A percentile compares a stretch with the other conserved stretches of the same genome.
Evolutionary conservation across 2,113 vertebrate species (phyloP).

Genomic region (Ariopsis seemanni): DNA sequence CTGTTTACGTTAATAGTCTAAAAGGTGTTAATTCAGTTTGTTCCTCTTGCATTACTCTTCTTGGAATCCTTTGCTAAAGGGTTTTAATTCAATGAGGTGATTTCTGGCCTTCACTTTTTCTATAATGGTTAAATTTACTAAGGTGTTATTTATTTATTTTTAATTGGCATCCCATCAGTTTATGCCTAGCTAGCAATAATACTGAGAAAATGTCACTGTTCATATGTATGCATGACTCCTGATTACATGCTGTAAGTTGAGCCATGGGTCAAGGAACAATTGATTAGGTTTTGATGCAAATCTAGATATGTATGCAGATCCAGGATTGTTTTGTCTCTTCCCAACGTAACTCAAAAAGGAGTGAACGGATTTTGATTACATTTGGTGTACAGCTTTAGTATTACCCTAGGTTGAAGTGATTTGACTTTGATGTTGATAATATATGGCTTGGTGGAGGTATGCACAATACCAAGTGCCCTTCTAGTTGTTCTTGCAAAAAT

Average conservation of each 20-base stretch:
- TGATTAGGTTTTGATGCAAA: too few species aligned
- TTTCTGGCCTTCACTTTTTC: background rate
- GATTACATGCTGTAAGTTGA: background rate
- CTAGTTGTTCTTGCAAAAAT: background rate
- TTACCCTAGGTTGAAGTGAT: too few species aligned
- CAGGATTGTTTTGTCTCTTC: too few species aligned
- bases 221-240: background rate
- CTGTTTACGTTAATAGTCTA: background rate
- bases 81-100: background rate
- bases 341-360: too few species aligned
- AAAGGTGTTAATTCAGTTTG: background rate
- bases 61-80: background rate
- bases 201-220: background rate
- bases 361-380: too few species aligned
- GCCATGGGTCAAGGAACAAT: background rate
- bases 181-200: background rate
- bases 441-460: too few species aligned
- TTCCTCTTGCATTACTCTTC: background rate
- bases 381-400: too few species aligned
- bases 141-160: too few species aligned
- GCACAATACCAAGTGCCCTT: too few species aligned
- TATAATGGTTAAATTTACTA: background rate
- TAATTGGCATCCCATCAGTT: background rate
- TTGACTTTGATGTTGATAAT: too few species aligned
- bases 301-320: too few species aligned